Conservation (phyloP, 53 echinoderm and acorn worm species). For the Glandiceps talaboti region DNA sequence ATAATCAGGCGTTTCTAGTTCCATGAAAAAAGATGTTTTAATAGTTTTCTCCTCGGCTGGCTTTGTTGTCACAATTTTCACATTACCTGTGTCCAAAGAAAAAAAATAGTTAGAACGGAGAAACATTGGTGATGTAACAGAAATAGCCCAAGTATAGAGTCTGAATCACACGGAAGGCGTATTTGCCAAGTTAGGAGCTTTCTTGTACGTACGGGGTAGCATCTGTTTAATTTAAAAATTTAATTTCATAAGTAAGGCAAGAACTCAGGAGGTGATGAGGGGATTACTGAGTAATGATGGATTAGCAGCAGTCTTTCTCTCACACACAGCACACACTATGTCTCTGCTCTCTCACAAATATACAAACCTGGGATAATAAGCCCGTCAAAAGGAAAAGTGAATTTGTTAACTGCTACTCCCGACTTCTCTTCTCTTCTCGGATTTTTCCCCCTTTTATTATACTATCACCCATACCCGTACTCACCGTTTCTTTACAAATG, state of each 20-base stretch:
- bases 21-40: background rate
- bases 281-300: background rate
- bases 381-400: background rate
- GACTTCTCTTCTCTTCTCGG: too few relatives aligned
- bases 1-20: background rate
- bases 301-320: background rate
- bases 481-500: too few relatives aligned
- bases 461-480: too few relatives aligned
- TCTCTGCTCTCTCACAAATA: background rate
- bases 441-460: too few relatives aligned
- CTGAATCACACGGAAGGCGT: too few relatives aligned
- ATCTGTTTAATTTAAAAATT: background rate
- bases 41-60: background rate
- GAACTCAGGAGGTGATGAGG: background rate
- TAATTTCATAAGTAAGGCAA: background rate
- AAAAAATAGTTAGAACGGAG: too few relatives aligned
- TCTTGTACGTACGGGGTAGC: background rate
- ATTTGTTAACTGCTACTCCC: background rate
- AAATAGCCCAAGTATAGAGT: too few relatives aligned
- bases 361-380: background rate
- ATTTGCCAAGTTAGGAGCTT: background rate
- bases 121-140: too few relatives aligned
- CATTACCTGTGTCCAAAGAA: background rate
- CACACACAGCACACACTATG: background rate
- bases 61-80: background rate